Conservation (phyloP, 1,140 invertebrate species). For the Drosophila virilis region DNA sequence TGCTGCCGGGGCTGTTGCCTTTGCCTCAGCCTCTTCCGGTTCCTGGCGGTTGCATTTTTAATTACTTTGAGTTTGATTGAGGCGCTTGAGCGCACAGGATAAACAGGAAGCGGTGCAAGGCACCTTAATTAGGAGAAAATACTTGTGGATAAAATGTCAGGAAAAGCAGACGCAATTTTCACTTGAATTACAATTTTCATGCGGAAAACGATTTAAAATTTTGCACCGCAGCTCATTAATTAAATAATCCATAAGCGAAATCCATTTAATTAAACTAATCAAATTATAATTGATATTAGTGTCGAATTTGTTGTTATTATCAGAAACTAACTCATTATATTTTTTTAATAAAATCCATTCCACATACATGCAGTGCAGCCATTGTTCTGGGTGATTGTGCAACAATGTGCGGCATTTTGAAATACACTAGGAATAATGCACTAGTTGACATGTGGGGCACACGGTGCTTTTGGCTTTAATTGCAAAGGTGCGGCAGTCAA, state of each 20-base stretch:
- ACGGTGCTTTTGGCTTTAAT: slow-evolving; percentile 23
- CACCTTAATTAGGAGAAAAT: slow-evolving; percentile 55
- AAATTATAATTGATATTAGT: slow-evolving; percentile 22
- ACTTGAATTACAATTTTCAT: neutral
- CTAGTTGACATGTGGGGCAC: slow-evolving; percentile 15
- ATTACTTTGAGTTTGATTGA: slow-evolving; percentile 45
- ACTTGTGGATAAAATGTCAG: slow-evolving; percentile 30
- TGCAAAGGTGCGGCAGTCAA: slow-evolving; percentile 28
- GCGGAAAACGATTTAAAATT: neutral
- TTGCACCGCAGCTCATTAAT: slow-evolving; percentile 19
- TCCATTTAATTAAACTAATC: slow-evolving; percentile 25
- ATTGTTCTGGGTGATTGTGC: slow-evolving; percentile 27
- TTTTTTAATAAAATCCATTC: slow-evolving; percentile 12
- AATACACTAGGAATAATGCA: slow-evolving; percentile 29
- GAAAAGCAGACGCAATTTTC: slow-evolving; percentile 17
- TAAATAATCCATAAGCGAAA: slow-evolving; percentile 11
- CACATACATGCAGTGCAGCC: slow-evolving; percentile 8
- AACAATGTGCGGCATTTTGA: slow-evolving; percentile 8
- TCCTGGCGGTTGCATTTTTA: slow-evolving; percentile 40
- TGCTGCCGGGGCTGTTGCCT: neutral
- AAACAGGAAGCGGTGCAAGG: slow-evolving; percentile 46
- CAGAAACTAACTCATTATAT: slow-evolving; percentile 14
- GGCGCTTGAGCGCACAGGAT: slow-evolving; percentile 22
- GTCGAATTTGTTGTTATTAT: neutral
- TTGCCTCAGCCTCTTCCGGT: neutral